Evolutionary conservation across 2,797 vertebrate genomes (phyloP).

Genomic region (Monodelphis domestica): DNA sequence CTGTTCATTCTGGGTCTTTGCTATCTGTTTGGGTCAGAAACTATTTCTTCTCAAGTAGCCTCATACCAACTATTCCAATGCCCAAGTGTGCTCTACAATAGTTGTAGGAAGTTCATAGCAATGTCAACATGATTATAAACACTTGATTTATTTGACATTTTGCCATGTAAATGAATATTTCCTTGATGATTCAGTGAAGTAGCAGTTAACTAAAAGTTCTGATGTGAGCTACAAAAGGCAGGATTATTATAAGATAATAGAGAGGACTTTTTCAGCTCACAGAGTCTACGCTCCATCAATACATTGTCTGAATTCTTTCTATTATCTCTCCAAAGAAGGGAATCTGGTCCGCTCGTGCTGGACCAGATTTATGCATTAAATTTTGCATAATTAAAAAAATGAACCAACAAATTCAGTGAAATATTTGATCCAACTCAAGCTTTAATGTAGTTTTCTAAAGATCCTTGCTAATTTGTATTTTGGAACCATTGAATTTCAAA

Average conservation of each 20-base stretch:
- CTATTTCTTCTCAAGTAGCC: slow-evolving; percentile 7
- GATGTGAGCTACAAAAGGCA: background rate
- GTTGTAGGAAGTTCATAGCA: slow-evolving; percentile 10
- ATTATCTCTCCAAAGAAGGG: background rate
- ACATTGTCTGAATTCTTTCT: background rate
- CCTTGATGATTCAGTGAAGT: background rate
- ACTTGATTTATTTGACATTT: background rate
- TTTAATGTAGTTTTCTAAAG: background rate
- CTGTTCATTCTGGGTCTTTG: slow-evolving; percentile 38
- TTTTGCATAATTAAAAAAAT: background rate
- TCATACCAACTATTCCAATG: background rate
- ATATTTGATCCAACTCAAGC: background rate
- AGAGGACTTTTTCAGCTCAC: background rate
- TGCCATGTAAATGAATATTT: slow-evolving; percentile 21
- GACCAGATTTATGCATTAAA: background rate
- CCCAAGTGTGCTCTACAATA: background rate
- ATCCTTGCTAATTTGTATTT: background rate
- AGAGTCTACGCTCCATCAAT: background rate
- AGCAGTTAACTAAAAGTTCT: background rate
- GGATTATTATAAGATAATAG: background rate
- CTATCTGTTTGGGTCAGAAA: slow-evolving; percentile 2
- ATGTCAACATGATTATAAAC: slow-evolving; percentile 4
- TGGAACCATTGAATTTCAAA: background rate
- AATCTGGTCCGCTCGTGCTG: background rate
- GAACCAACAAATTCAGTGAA: background rate